Conservation (phyloP, 2,888 invertebrate species). For the Macaria notata region DNA sequence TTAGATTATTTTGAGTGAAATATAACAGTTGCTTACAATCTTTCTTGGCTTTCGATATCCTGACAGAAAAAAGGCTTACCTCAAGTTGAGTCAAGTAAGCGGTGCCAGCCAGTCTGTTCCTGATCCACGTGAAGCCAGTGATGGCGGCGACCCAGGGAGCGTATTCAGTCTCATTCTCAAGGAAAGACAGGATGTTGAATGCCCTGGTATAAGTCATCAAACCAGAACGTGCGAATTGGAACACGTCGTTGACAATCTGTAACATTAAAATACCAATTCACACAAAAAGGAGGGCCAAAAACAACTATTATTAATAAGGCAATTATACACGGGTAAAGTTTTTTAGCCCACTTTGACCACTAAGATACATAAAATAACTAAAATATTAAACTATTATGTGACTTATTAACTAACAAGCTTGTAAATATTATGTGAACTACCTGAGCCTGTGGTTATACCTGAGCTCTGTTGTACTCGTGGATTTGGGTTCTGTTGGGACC, state of each 20-base stretch:
- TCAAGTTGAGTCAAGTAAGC: slow-evolving; percentile 41
- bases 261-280: slow-evolving; percentile 11
- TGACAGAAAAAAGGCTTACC: slow-evolving; percentile 38
- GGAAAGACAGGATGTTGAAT: slow-evolving; percentile 85
- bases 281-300: too few relatives aligned
- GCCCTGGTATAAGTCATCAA: slow-evolving; percentile 83
- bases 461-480: slow-evolving; percentile 87
- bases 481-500: slow-evolving; percentile 64
- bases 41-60: too few relatives aligned
- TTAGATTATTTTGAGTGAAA: too few relatives aligned
- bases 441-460: too few relatives aligned
- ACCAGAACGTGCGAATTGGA: slow-evolving; percentile 88
- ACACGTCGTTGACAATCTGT: slow-evolving; percentile 88
- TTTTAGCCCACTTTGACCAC: too few relatives aligned
- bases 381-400: too few relatives aligned
- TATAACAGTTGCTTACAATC: too few relatives aligned
- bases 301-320: too few relatives aligned
- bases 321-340: too few relatives aligned
- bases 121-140: slow-evolving; percentile 78
- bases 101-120: slow-evolving; percentile 57
- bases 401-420: background rate
- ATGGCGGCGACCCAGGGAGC: slow-evolving; percentile 90
- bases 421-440: background rate
- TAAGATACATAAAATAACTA: too few relatives aligned
- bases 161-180: slow-evolving; percentile 86